phyloP scores from a whole-genome alignment of 2,888 invertebrate species.

The Graphium colonna region DNA sequence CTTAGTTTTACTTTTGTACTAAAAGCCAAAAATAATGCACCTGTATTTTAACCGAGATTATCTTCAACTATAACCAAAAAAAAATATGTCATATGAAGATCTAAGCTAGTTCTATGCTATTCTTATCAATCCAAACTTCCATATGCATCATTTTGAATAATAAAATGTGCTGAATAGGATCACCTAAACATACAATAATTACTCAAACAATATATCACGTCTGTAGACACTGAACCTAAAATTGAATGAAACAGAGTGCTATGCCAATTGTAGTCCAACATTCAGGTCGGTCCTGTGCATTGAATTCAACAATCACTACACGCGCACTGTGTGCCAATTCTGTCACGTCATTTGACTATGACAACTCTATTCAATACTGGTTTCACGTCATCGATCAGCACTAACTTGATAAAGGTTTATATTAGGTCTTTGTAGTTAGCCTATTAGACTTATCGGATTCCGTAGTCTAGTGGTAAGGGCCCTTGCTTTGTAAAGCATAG shows the following conservation, averaged over 20 bases:
- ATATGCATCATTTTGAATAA: too few relatives aligned
- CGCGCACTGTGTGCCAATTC: slow-evolving; percentile 7
- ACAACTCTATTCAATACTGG: slow-evolving; percentile 18
- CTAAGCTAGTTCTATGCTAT: too few relatives aligned
- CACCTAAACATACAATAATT: neutral
- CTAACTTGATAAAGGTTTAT: slow-evolving; percentile 8
- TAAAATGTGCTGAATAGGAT: neutral
- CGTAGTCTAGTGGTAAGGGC: too few relatives aligned
- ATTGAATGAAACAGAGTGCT: neutral
- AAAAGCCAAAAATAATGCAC: too few relatives aligned
- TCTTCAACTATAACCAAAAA: too few relatives aligned
- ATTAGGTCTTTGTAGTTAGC: slow-evolving; percentile 20
- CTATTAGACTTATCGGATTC: too few relatives aligned
- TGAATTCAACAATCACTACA: neutral
- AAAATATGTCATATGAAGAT: too few relatives aligned
- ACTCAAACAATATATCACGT: neutral
- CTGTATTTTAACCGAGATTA: too few relatives aligned
- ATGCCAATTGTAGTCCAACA: neutral
- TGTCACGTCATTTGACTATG: slow-evolving; percentile 2
- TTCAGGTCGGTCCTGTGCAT: neutral
- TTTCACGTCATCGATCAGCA: slow-evolving; percentile 1
- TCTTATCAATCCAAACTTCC: too few relatives aligned
- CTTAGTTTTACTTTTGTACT: too few relatives aligned
- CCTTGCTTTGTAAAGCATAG: too few relatives aligned
- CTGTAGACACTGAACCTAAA: too few relatives aligned